phyloP scores from a whole-genome alignment of 2,797 vertebrate species.

The Manis pentadactyla region DNA sequence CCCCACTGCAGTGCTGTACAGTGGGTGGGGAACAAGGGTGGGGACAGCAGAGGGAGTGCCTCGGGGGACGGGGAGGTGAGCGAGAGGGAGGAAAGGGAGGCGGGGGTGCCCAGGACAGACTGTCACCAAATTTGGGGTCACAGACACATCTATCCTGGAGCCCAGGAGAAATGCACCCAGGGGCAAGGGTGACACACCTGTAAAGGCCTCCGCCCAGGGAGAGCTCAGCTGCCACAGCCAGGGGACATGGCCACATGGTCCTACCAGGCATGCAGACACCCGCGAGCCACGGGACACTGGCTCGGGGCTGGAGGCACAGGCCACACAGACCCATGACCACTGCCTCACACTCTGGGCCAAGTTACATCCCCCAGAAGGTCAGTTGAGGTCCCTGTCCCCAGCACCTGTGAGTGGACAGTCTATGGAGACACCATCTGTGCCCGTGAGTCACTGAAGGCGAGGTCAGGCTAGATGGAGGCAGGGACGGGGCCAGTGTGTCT shows the following conservation, averaged over 20 bases:
- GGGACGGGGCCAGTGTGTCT: rapidly evolving
- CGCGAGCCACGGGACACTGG: background rate
- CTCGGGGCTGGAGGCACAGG: no score
- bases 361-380: background rate
- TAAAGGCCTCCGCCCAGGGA: background rate
- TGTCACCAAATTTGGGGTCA: background rate
- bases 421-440: no score
- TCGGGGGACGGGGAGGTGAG: background rate
- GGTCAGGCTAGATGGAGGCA: no score
- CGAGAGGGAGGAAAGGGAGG: background rate
- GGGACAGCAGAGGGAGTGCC: background rate
- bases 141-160: background rate
- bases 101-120: background rate
- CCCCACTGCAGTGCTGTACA: background rate
- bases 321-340: no score
- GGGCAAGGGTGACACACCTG: background rate
- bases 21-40: background rate
- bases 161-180: background rate
- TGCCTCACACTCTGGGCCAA: background rate
- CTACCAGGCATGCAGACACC: no score
- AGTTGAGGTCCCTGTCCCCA: background rate
- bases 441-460: rapidly evolving
- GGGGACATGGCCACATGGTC: background rate
- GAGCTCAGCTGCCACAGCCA: background rate
- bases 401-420: background rate